These are phyloP conservation scores for Hipparchia sbordonii DNA, from an alignment of 2,888 invertebrate species.

Conservation along the genomic window DNA sequence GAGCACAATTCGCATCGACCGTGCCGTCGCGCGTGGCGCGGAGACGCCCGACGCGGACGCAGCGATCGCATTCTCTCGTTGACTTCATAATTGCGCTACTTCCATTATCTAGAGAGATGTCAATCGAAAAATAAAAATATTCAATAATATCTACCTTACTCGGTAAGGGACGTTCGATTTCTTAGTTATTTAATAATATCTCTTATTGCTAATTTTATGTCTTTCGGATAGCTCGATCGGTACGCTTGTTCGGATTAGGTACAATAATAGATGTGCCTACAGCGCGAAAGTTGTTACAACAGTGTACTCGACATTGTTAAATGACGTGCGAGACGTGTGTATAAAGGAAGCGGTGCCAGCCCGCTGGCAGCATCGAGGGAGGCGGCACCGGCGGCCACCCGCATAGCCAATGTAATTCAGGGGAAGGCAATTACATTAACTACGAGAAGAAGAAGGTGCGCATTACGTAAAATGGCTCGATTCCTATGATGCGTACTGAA, in stretches of 20 bases:
- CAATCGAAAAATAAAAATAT: constrained; percentile 75
- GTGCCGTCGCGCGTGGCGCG: constrained; percentile 22
- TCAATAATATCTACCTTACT: constrained; percentile 81
- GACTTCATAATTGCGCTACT: constrained; percentile 48
- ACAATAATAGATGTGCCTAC: constrained; percentile 50
- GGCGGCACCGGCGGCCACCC: constrained; percentile 42
- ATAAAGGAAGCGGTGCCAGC: constrained; percentile 77
- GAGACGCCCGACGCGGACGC: constrained; percentile 25
- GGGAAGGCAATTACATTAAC: constrained; percentile 78
- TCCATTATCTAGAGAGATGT: constrained; percentile 69
- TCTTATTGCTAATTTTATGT: constrained; percentile 80
- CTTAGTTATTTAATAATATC: constrained; percentile 77
- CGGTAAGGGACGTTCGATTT: constrained; percentile 83
- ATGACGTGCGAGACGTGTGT: constrained; percentile 62
- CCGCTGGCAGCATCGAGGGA: constrained; percentile 62
- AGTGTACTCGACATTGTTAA: constrained; percentile 38
- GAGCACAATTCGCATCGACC: constrained; percentile 51
- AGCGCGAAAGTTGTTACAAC: constrained; percentile 51
- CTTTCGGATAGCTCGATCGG: constrained; percentile 71
- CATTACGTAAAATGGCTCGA: constrained; percentile 83
- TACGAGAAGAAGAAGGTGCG: constrained; percentile 75
- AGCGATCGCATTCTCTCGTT: constrained; percentile 29
- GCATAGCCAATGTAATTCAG: constrained; percentile 71
- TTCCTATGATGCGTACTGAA: constrained; percentile 82
- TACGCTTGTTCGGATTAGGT: constrained; percentile 55